Conservation (phyloP, 2,113 vertebrate genomes). For the Sinocyclocheilus maitianheensis region DNA sequence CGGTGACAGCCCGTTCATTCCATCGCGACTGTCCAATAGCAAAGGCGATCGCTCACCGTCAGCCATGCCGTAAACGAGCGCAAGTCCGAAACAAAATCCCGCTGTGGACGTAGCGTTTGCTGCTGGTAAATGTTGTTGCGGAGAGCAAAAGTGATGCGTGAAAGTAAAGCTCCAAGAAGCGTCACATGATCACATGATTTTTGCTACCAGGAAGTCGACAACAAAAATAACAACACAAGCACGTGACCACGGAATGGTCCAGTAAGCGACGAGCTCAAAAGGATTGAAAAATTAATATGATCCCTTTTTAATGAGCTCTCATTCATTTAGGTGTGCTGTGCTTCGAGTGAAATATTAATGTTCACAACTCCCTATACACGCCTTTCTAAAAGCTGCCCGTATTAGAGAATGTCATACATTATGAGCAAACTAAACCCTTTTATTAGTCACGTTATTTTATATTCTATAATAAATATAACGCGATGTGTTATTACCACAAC, state of each 20-base stretch:
- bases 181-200: slow-evolving; percentile 48
- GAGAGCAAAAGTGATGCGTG: neutral
- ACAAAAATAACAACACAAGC: slow-evolving; percentile 37
- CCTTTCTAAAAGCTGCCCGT: neutral
- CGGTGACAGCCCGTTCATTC: slow-evolving; percentile 62
- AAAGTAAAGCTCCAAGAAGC: slow-evolving; percentile 30
- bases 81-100: neutral
- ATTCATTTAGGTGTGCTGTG: neutral
- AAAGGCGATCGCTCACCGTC: slow-evolving; percentile 73
- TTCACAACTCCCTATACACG: neutral
- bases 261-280: neutral
- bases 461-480: neutral
- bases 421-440: neutral
- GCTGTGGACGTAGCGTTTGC: neutral
- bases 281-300: neutral
- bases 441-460: neutral
- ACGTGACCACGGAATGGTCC: neutral
- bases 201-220: slow-evolving; percentile 31
- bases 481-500: no score
- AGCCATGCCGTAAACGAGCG: slow-evolving; percentile 59
- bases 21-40: slow-evolving; percentile 67
- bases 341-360: slow-evolving; percentile 15
- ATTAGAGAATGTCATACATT: neutral
- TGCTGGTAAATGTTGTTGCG: neutral
- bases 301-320: slow-evolving; percentile 8